Conservation (phyloP, 2,113 vertebrate genomes). For the Herpetotheres cachinnans region DNA sequence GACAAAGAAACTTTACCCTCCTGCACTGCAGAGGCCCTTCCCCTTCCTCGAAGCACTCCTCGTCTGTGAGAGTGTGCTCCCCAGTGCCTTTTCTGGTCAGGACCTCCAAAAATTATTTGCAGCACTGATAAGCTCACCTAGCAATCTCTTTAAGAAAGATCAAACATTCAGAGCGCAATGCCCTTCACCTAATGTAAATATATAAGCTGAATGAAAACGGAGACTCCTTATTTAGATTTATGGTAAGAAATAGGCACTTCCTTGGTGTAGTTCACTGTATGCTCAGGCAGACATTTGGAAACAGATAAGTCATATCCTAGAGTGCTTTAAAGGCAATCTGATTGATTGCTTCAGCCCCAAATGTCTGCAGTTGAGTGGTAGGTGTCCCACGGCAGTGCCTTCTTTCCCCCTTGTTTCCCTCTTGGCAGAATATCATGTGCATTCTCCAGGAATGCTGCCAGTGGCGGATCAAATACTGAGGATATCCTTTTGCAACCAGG, state of each 20-base stretch:
- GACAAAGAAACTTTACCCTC: not conserved
- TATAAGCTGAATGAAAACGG: not conserved
- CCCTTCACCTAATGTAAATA: not conserved
- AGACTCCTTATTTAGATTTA: not conserved
- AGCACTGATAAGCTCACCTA: not conserved
- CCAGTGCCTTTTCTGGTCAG: not conserved
- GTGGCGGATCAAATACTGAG: not conserved
- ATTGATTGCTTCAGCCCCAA: not conserved
- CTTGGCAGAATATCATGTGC: not conserved
- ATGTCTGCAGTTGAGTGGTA: not conserved
- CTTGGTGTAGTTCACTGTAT: not conserved
- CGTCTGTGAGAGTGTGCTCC: not conserved
- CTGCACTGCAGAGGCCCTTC: not conserved
- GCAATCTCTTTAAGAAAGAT: not conserved
- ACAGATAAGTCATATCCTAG: not conserved
- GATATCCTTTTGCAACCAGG: not conserved
- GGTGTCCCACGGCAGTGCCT: not conserved
- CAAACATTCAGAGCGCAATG: not conserved
- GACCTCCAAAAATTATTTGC: not conserved
- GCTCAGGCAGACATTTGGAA: not conserved
- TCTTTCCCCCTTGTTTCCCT: not conserved
- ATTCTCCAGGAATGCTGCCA: fast-evolving
- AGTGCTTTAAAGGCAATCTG: not conserved
- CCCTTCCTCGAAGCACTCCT: fast-evolving
- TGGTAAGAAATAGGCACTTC: not conserved